phyloP scores from a whole-genome alignment of 2,797 vertebrate genomes.

The Champsocephalus esox region DNA sequence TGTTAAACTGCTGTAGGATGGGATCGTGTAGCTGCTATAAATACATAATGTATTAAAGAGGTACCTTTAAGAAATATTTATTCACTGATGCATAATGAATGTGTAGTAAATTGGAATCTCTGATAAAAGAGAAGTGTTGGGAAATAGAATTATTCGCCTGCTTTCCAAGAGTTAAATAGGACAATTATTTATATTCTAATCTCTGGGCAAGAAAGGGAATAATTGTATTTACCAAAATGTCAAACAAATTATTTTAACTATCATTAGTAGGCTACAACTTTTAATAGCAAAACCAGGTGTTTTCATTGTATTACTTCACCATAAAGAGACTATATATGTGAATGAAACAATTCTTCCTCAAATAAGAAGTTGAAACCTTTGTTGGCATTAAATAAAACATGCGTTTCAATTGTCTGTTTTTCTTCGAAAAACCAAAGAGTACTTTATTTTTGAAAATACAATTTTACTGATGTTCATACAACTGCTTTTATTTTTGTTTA shows the following conservation, averaged over 20 bases:
- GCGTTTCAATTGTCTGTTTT: neutral
- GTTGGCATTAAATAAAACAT: too few species aligned
- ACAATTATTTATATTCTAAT: neutral
- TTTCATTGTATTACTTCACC: conserved; percentile 12
- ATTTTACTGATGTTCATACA: conserved; percentile 74
- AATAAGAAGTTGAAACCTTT: conserved; percentile 27
- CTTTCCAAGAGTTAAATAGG: neutral
- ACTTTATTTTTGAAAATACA: conserved; percentile 68
- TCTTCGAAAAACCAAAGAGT: conserved; percentile 33
- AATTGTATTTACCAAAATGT: conserved; percentile 4
- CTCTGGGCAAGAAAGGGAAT: neutral
- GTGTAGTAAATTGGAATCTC: conserved; percentile 25
- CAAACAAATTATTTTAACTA: neutral
- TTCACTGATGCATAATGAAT: conserved; percentile 8
- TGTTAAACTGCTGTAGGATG: conserved; percentile 44
- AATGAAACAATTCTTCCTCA: conserved; percentile 3
- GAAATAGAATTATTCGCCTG: neutral
- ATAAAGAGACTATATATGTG: neutral
- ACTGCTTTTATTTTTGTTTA: conserved; percentile 79
- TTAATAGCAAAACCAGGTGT: neutral
- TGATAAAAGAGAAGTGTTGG: conserved; percentile 7
- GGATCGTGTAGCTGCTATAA: conserved; percentile 32
- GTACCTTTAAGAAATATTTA: conserved; percentile 7
- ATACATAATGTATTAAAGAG: conserved; percentile 29
- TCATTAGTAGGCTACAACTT: neutral